Evolutionary conservation across 2,797 vertebrate species (phyloP).

Genomic region (Neostethus bicornis): DNA sequence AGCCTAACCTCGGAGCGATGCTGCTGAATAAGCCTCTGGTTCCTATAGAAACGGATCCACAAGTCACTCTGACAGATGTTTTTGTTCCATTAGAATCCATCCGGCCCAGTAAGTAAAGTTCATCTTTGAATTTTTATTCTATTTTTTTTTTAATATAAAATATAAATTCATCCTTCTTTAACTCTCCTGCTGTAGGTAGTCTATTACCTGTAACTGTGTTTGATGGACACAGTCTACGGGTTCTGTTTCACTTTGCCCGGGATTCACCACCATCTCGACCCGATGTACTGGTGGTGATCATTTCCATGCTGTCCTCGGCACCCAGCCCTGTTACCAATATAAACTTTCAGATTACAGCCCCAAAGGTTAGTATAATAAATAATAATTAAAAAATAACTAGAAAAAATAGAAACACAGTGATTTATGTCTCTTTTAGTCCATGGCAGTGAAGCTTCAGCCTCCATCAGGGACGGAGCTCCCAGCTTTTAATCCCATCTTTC

Average conservation of each 20-base stretch:
- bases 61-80: constrained; percentile 84
- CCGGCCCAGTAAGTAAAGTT: constrained; percentile 87
- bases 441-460: constrained; percentile 96
- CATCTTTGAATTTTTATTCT: neutral
- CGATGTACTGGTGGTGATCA: constrained; percentile 94
- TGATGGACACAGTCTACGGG: constrained; percentile 92
- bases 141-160: constrained; percentile 2
- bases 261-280: constrained; percentile 87
- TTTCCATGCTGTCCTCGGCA: constrained; percentile 96
- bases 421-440: constrained; percentile 76
- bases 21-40: constrained; percentile 60
- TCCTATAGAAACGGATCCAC: constrained; percentile 44
- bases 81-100: constrained; percentile 96
- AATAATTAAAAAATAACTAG: no score
- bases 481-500: constrained; percentile 92
- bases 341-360: constrained; percentile 88
- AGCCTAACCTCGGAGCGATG: constrained; percentile 56
- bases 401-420: no score
- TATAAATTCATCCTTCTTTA: neutral
- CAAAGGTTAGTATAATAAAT: constrained; percentile 87
- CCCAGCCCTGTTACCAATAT: constrained; percentile 90
- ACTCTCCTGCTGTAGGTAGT: constrained; percentile 80
- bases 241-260: constrained; percentile 94
- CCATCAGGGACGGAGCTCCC: constrained; percentile 92
- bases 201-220: constrained; percentile 95